Base-by-base conservation (phyloP, 2,888 invertebrate species). In the Hyles lineata region DNA sequence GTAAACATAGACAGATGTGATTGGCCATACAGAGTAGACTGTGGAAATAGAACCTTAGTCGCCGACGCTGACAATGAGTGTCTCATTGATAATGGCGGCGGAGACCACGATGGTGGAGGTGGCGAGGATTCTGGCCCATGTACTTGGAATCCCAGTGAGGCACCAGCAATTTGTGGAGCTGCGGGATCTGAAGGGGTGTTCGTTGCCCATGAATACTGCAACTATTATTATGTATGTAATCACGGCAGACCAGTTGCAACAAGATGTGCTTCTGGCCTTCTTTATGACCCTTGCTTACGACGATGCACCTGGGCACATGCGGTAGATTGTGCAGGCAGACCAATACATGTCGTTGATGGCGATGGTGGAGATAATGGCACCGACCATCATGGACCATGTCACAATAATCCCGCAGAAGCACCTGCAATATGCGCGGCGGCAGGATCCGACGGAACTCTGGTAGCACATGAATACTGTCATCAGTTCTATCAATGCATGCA, bases 391-490 rank as follows among this genome's bases (percentile, higher is more conserved):
- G 78, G 78, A 23, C 11, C 50, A 67, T 67, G 43, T 8, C 78
- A 80, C 55, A 76, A 74, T 52, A 74, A 86, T 21, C 86, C 86
- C 0, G 78, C 74, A 4, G 79, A 86, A 75, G 87, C 87, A 0
- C 79, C 81, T 1, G 69, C 74, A 0, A 83, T 85, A 21, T 89
- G 89, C 32, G 81, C 83, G 1, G 76, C 75, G 25, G 76, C 78
- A 1, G 76, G 75, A n/a, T 85, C 86, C 0, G 83, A 84, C 0
- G 82, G 85, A 15, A 61, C 77, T 5, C 71, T 87, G 0, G 75
- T 88, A 0, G 86, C 86, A 4, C 86, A 88, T 62, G 86, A 88
- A 72, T 82, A 85, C 59, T 88, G 89, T 70, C 81, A 86, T 69
- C 77, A 87, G 60, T 89, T 83, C 72, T 88, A 88, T 72, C 71